A percentile compares a stretch with the other conserved stretches of the same genome.
Evolutionary conservation across 2,797 vertebrate genomes (phyloP).

Genomic region (Anabacerthia variegaticeps): DNA sequence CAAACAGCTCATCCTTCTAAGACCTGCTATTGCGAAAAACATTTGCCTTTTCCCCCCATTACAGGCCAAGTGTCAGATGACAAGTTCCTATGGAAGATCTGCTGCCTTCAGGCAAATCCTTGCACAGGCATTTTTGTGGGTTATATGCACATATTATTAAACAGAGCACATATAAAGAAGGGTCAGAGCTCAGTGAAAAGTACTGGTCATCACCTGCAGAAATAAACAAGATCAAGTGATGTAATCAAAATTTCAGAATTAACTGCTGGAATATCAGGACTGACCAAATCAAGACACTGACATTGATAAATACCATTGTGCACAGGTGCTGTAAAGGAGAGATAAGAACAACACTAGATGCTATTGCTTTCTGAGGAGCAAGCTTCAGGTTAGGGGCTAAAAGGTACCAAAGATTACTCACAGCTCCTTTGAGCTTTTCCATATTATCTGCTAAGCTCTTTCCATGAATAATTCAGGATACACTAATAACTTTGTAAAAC

Average conservation of each 20-base stretch:
- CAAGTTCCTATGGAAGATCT: neutral
- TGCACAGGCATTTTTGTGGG: neutral
- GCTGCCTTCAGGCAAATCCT: neutral
- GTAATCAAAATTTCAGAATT: slow-evolving; percentile 4
- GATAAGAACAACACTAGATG: neutral
- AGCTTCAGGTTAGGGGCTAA: neutral
- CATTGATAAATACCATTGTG: neutral
- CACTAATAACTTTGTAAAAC: neutral
- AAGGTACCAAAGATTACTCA: neutral
- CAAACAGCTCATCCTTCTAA: neutral
- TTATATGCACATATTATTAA: neutral
- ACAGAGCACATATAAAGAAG: neutral
- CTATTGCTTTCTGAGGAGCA: neutral
- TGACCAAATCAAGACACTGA: neutral
- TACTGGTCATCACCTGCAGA: neutral
- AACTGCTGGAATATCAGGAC: neutral
- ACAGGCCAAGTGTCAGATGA: neutral
- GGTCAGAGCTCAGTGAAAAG: neutral
- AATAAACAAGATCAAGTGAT: neutral
- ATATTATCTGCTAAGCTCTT: neutral
- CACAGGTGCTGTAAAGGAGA: neutral
- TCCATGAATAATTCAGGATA: neutral
- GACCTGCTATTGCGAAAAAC: neutral
- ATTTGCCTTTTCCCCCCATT: neutral
- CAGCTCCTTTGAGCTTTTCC: neutral